Evolutionary conservation across 2,113 vertebrate species (phyloP), one percentile per base, ranked within the genome.

Genomic region (Phyllostomus discolor): DNA sequence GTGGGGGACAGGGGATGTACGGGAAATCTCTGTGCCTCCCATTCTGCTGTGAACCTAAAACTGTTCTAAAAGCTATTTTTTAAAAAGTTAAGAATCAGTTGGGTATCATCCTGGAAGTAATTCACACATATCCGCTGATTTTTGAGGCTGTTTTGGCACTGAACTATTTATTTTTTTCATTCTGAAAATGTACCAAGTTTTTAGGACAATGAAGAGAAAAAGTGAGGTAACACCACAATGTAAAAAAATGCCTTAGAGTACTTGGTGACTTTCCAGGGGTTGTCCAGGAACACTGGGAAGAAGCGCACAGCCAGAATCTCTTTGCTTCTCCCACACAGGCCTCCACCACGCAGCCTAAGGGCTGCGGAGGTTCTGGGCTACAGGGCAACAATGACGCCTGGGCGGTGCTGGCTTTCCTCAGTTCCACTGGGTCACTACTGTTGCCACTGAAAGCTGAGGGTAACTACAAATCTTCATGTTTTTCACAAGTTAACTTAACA

Each of bases 401-500:
- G 38, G 28, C 67, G 72, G 81, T 8, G n/a, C 0, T 35, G 91
- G 54, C 73, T 81, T 87, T 86, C 94, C 94, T 66, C 48, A 83
- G 85, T 57, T n/a, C 73, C 79, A 54, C 57, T 79, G 67, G 2
- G 15, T 50, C 10, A 82, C 48, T 76, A 67, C 54, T 62, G 46
- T 26, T 91, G n/a, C 12, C 76, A 38, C 52, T 75, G 46, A 88
- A 88, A 35, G 33, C 20, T 43, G 64, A 94, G 3, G 14, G 22
- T n/a, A 95, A 82, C 80, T 67, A 87, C 31, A 35, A 52, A 70
- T 41, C 54, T 89, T 26, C 20, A 46, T 59, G 82, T 12, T 97
- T 95, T 92, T 82, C 73, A 52, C n/a, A 81, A 76, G 41, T 83
- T 88, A 91, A 84, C 31, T 35, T 52, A 94, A 15, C 76, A 64